Percentiles rank a stretch among this genome's conserved stretches.
Conservation (phyloP, 2,888 invertebrate species). For the Ophion obscuratus region DNA sequence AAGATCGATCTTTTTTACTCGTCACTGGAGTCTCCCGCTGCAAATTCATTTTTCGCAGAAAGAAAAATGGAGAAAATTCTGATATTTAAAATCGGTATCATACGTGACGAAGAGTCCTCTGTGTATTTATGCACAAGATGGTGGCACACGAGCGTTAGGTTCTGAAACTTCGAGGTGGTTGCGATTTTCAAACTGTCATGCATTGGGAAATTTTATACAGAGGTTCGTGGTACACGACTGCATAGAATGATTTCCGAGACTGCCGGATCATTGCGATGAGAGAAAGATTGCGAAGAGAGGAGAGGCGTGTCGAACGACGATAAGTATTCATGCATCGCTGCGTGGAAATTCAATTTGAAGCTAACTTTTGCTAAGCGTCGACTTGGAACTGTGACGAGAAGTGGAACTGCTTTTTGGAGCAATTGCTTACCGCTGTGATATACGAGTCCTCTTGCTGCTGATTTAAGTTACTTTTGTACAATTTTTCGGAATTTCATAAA, state of each 20-base stretch:
- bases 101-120: no score
- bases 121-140: no score
- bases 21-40: no score
- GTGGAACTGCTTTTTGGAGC: constrained; percentile 52
- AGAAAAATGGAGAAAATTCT: no score
- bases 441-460: constrained; percentile 2
- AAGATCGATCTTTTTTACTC: no score
- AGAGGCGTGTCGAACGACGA: constrained; percentile 41
- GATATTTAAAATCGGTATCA: no score
- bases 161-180: no score
- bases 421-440: constrained; percentile 3
- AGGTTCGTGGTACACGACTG: constrained; percentile 26
- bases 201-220: constrained; percentile 10
- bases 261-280: background rate
- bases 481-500: no score
- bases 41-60: no score
- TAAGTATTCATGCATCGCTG: constrained; percentile 36
- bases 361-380: constrained; percentile 45
- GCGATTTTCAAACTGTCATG: background rate
- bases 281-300: background rate
- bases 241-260: background rate
- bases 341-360: constrained; percentile 36
- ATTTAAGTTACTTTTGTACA: background rate
- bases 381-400: constrained; percentile 70
- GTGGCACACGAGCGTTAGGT: no score